These are phyloP conservation scores for Lepisosteus oculatus DNA, from an alignment of 2,113 vertebrate species.

Conservation along the genomic window DNA sequence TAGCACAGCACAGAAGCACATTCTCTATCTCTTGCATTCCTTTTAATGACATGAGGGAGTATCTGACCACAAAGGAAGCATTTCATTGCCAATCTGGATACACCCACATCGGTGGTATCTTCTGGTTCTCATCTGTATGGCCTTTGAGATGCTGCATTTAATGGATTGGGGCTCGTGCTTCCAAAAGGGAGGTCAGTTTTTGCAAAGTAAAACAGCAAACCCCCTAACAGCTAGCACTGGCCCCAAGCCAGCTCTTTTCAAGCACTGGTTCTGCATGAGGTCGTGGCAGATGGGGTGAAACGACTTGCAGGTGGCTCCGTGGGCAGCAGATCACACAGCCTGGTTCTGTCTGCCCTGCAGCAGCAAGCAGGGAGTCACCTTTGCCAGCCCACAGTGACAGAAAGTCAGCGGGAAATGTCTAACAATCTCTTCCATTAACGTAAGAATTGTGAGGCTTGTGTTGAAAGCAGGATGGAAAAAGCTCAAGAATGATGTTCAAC, in stretches of 20 bases:
- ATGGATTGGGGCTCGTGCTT: conserved; percentile 48
- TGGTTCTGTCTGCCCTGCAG: conserved; percentile 48
- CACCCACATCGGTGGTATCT: conserved; percentile 47
- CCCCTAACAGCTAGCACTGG: conserved; percentile 39
- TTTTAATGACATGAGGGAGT: not conserved
- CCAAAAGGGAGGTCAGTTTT: conserved; percentile 55
- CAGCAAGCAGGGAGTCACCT: conserved; percentile 57
- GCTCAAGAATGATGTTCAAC: not conserved
- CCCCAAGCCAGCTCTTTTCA: conserved; percentile 43
- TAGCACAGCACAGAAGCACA: conserved; percentile 9
- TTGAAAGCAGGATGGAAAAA: not conserved
- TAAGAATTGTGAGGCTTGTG: conserved; percentile 35
- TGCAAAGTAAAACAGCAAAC: conserved; percentile 55
- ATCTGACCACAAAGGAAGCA: conserved; percentile 6
- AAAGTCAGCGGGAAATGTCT: conserved; percentile 62
- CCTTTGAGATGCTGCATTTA: conserved; percentile 55
- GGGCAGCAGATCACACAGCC: conserved; percentile 63
- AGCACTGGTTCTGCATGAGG: conserved; percentile 60
- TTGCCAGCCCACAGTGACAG: conserved; percentile 51
- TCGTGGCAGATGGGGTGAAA: conserved; percentile 62
- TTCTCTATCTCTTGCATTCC: conserved; percentile 7
- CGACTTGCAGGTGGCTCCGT: conserved; percentile 66
- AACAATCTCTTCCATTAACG: conserved; percentile 61
- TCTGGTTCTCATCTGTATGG: conserved; percentile 50
- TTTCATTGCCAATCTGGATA: conserved; percentile 17